Evolutionary conservation across 2,888 invertebrate genomes (phyloP).

Genomic region (Callinectes sapidus): DNA sequence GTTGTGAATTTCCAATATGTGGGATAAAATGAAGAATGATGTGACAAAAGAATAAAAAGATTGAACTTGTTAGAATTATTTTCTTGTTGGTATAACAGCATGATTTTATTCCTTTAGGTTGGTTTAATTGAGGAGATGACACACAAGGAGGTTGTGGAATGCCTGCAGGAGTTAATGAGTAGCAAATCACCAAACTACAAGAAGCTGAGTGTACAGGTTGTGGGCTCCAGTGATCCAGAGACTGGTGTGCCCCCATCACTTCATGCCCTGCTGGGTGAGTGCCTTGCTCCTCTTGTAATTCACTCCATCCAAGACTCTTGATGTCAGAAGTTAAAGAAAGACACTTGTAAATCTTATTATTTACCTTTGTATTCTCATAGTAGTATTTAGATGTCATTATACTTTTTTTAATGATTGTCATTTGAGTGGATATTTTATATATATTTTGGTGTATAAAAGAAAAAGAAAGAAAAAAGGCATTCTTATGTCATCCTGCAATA

Average conservation of each 20-base stretch:
- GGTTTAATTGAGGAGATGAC: constrained; percentile 61
- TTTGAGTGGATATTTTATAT: background rate
- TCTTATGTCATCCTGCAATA: background rate
- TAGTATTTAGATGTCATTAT: background rate
- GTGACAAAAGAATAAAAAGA: too few relatives aligned
- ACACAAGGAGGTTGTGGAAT: constrained; percentile 50
- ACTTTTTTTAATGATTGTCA: background rate
- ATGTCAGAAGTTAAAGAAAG: background rate
- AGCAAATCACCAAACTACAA: constrained; percentile 41
- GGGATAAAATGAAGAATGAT: too few relatives aligned
- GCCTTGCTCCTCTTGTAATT: background rate
- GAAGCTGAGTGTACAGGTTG: constrained; percentile 72
- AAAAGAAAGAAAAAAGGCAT: background rate
- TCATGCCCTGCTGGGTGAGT: constrained; percentile 51
- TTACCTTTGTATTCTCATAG: too few relatives aligned
- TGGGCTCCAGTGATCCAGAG: constrained; percentile 62
- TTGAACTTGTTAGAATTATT: background rate
- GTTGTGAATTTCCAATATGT: too few relatives aligned
- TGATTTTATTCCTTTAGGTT: constrained; percentile 47
- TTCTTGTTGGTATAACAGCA: background rate
- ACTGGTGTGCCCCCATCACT: constrained; percentile 52
- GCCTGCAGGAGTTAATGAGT: constrained; percentile 49
- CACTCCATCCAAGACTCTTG: background rate
- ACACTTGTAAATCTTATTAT: background rate
- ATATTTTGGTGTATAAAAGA: background rate